Conservation (phyloP, 2,888 invertebrate species). For the Drosophila gaucha region DNA sequence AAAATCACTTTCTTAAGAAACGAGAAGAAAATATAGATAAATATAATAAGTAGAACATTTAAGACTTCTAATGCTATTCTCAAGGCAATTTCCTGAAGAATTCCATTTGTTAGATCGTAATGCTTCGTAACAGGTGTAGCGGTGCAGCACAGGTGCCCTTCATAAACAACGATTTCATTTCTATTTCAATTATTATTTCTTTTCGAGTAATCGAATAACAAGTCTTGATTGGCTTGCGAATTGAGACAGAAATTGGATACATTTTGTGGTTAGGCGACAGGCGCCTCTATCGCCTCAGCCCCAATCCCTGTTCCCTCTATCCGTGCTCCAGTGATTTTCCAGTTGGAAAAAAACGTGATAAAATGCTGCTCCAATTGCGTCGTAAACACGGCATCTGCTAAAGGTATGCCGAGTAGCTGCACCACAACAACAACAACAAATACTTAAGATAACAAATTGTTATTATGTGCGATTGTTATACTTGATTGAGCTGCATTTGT, state of each 20-base stretch:
- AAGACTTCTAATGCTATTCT: background rate
- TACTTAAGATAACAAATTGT: conserved; percentile 48
- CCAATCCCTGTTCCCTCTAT: background rate
- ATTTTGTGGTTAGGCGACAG: conserved; percentile 31
- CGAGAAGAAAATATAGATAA: background rate
- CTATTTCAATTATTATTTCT: conserved; percentile 40
- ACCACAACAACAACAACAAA: conserved; percentile 10
- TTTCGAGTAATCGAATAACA: conserved; percentile 33
- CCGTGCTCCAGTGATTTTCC: conserved; percentile 52
- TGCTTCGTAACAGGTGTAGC: conserved; percentile 12
- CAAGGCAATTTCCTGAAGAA: background rate
- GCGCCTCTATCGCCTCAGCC: conserved; percentile 59
- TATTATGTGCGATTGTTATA: conserved; percentile 25
- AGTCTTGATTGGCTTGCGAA: conserved; percentile 47
- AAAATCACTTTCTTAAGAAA: too few species aligned
- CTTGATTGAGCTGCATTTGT: conserved; percentile 44
- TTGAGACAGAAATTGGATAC: conserved; percentile 56
- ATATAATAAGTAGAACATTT: background rate
- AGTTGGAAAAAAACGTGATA: conserved; percentile 25
- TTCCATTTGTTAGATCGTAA: background rate
- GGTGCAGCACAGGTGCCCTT: conserved; percentile 12
- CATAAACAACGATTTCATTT: conserved; percentile 24
- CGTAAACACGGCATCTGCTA: conserved; percentile 25
- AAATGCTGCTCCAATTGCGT: conserved; percentile 57
- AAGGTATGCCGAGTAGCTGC: conserved; percentile 17